Base-by-base conservation (phyloP, 2,888 invertebrate species). In the Allophyes oxyacanthae region DNA sequence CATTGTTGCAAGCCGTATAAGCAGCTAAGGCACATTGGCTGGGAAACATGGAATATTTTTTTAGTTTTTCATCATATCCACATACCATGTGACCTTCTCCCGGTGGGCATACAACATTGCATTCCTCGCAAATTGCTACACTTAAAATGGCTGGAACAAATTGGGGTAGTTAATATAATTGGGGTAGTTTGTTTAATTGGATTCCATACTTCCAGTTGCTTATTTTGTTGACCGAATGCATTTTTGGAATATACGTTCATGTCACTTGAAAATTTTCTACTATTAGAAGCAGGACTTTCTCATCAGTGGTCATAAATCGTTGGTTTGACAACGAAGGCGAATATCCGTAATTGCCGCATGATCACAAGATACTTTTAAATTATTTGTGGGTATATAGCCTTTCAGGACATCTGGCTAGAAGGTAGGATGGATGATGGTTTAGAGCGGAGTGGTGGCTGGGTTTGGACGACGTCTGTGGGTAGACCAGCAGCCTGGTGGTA, bases 31-130 rank as follows among this genome's bases (percentile, higher is more conserved):
- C 83, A 52, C 92, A 92, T 52, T 75, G 70, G 54, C 77, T 87
- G 0, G 85, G 81, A 41, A 90, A 91, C 82, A 89, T 74, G 62
- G 72, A 83, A 68, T 90, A 91, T 0, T 48, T 53, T n/a, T 62
- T 76, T 0, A 60, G 61, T 9, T 72, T 63, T 1, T 70, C 48
- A 45, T 87, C 77, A 33, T 86, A 86, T 0, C 82, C 88, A 41
- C 92, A 92, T 2, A 77, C 67, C 62, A 83, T 66, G 0, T 58
- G 28, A 0, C 64, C 58, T 2, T 75, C 64, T 50, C 62, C 71
- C 11, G 44, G 10, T 4, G 80, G 77, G 37, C 91, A 91, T n/a
- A 64, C 45, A 15, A 76, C 58, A 0, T 78, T 60, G 62, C 91
- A 90, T 26, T 70, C 60, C 1, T 77, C 45, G 49, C 78, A 45